Base-by-base conservation (phyloP, 2,888 invertebrate genomes). In the Pyrrhia umbra region DNA sequence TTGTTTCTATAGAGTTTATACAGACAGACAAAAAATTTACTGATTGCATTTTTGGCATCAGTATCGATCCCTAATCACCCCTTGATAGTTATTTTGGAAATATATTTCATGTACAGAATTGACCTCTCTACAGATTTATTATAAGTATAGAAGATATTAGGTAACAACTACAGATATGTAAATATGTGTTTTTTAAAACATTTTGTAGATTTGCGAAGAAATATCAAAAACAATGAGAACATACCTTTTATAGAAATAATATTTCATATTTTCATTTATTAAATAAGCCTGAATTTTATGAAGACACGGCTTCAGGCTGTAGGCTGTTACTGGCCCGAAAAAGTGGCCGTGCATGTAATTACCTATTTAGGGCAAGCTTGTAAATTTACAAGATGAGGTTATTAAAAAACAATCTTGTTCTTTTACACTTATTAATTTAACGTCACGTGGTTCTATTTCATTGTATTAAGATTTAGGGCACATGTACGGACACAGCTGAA, bases 261-360 rank as follows among this genome's bases (percentile, higher is more conserved):
- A 37, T 25, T 76, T 67, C 39, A 71, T 59, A 70, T 74, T 66
- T 70, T 65, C 52, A 60, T 65, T 57, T 70, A 75, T 43, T 42
- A 15, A 40, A 27, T 16, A 39, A 15, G 45, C 42, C 13, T 47
- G 52, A 46, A 39, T 68, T 16, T 60, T 74, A 45, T 16, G 42
- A 27, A 51, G 23, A 23, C 13, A 10, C 39, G 21, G 23, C 21
- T 43, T 58, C 55, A 42, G 46, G 49, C 45, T 20, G 20, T 42
- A 21, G 30, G 21, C 25, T 42, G 43, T 25, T 16, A 51, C 46
- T 23, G 72, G 42, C 34, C 61, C 42, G 10, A 65, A 75, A 75
- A 77, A 50, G 45, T 64, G 52, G 34, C 52, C 47, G 71, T 49
- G 58, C 76, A 65, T 71, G 61, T 77, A 71, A 79, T 79, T 67